Conservation (phyloP, 2,113 vertebrate genomes). For the Atractosteus spatula region DNA sequence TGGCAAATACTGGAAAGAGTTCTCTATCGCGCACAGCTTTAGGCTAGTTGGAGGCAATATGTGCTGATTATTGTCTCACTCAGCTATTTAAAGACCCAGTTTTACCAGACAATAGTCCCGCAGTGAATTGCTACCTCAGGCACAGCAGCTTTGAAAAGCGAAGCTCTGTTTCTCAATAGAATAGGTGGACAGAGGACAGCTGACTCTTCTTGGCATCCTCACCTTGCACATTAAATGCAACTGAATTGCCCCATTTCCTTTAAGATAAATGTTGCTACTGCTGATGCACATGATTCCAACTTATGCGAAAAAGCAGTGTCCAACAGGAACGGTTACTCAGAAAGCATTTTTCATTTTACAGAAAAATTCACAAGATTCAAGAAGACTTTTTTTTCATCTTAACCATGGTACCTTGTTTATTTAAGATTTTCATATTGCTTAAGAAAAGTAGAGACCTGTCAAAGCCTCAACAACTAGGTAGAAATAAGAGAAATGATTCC, state of each 20-base stretch:
- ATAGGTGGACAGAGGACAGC: neutral
- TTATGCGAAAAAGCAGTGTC: neutral
- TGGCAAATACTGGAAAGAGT: neutral
- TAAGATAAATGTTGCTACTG: neutral
- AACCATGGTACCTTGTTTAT: too few relatives aligned
- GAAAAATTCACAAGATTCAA: too few relatives aligned
- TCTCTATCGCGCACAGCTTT: neutral
- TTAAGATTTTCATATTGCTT: too few relatives aligned
- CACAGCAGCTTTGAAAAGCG: neutral
- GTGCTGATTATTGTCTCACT: constrained; percentile 6
- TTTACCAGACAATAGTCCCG: neutral
- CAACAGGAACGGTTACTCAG: neutral
- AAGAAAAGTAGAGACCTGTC: too few relatives aligned
- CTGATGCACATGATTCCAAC: neutral
- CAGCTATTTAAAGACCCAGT: neutral
- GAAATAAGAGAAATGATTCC: too few relatives aligned
- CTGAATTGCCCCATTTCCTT: neutral
- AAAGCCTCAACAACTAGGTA: too few relatives aligned
- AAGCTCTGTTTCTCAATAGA: neutral
- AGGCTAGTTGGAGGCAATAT: neutral
- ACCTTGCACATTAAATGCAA: neutral
- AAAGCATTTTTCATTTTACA: neutral
- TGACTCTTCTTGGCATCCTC: neutral
- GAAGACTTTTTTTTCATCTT: too few relatives aligned
- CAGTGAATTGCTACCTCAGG: constrained; percentile 1